Base-by-base conservation (phyloP, 2,113 vertebrate genomes). In the Zapornia atra region DNA sequence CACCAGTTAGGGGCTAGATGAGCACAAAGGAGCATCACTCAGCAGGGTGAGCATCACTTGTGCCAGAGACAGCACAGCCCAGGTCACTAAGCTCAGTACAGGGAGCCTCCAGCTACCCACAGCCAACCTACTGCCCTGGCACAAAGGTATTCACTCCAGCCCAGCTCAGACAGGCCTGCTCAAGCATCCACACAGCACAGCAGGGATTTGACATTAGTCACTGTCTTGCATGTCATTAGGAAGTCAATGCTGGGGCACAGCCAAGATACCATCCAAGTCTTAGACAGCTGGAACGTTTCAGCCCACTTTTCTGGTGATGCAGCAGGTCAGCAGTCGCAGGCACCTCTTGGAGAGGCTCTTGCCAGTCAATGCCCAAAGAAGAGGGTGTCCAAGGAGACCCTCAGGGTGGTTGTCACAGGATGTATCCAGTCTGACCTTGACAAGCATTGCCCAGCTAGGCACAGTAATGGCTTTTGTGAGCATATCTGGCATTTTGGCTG, bases 401-500 rank as follows among this genome's bases (percentile, higher is more conserved):
- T 70, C 50, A 63, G 38, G 22, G 56, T 75, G 57, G 42, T 11
- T 92, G 69, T 53, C 1, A 0, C 20, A 70, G 71, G 28, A 9
- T 31, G 21, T 19, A 71, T 51, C 19, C 65, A 88, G 51, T 7
- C 53, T 93, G 92, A 68, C 88, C 80, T 88, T 93, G 86, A 83
- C 13, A 31, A 70, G 25, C 11, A 9, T 51, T 81, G 22, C n/a
- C 11, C 63, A 92, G 60, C 31, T 71, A 88, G 50, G 36, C 22
- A 38, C 12, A 51, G 40, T 73, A 86, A 86, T 42, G 42, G 86
- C 72, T 90, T 94, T 54, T 88, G 22, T 40, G 60, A 94, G 50
- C 66, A 59, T 44, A 90, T 73, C 42, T 96, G 93, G 72, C 79
- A 81, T 92, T 77, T 80, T 94, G 87, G 90, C 76, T 90, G 38